These are phyloP conservation scores for Pomatorhinus ruficollis DNA, from an alignment of 2,113 vertebrate genomes.

Conservation along the genomic window DNA sequence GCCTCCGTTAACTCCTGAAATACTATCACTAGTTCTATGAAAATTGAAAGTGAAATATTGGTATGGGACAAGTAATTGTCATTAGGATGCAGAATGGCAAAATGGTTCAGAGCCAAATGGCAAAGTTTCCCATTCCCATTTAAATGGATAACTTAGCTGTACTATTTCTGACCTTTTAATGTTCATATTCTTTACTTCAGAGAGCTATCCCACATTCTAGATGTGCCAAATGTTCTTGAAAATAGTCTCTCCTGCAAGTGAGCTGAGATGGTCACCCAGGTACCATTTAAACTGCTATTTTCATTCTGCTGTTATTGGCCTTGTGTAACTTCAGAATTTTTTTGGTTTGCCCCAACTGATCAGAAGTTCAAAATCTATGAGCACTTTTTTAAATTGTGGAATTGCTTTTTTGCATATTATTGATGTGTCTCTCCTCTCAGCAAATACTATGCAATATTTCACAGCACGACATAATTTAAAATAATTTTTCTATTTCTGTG, in stretches of 20 bases:
- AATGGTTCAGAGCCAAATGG: constrained; percentile 53
- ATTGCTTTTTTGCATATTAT: background rate
- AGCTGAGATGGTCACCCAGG: background rate
- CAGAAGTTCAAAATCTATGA: background rate
- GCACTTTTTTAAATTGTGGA: background rate
- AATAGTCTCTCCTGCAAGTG: constrained; percentile 30
- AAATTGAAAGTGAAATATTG: constrained; percentile 50
- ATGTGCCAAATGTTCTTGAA: constrained; percentile 58
- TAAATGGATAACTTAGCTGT: constrained; percentile 8
- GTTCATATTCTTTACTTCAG: constrained; percentile 21
- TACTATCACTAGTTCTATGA: constrained; percentile 48
- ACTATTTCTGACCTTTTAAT: constrained; percentile 47
- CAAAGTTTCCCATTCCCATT: constrained; percentile 11
- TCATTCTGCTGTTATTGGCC: background rate
- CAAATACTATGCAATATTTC: background rate
- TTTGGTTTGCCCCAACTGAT: background rate
- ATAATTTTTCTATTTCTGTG: background rate
- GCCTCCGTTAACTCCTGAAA: constrained; percentile 59
- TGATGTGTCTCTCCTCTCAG: background rate
- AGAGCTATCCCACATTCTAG: constrained; percentile 16
- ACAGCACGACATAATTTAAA: background rate
- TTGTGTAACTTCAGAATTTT: background rate
- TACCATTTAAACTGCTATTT: constrained; percentile 14
- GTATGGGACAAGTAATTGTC: constrained; percentile 34
- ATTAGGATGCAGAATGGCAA: constrained; percentile 29